A percentile compares a stretch with the other conserved stretches of the same genome.
Evolutionary conservation across 2,888 invertebrate genomes (phyloP).

Genomic region (Subacronicta megacephala): DNA sequence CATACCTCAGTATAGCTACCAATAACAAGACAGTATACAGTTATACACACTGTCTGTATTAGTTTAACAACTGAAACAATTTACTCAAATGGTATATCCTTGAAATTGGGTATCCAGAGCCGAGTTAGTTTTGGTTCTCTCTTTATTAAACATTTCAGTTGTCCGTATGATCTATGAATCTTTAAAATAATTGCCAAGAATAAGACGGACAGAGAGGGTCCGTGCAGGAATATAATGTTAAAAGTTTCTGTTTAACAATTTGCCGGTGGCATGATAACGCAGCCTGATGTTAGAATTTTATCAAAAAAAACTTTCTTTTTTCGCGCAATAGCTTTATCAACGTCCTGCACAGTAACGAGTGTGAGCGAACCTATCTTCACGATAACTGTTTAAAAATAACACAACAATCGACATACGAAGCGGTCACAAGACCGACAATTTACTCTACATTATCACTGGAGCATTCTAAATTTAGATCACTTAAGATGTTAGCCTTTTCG

Average conservation of each 20-base stretch:
- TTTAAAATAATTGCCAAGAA: conserved; percentile 28
- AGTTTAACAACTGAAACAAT: conserved; percentile 33
- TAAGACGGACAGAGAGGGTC: background rate
- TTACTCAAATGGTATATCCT: conserved; percentile 45
- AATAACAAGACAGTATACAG: background rate
- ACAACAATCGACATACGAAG: conserved; percentile 68
- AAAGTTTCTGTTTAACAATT: too few species aligned
- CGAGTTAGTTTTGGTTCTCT: conserved; percentile 21
- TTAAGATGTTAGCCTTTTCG: conserved; percentile 78
- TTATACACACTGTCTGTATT: too few species aligned
- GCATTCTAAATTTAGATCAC: conserved; percentile 82
- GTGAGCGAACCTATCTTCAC: conserved; percentile 43
- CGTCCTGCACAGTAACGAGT: conserved; percentile 11
- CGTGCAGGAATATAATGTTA: background rate
- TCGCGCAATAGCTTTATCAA: conserved; percentile 26
- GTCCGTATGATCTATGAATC: conserved; percentile 30
- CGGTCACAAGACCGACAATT: conserved; percentile 78
- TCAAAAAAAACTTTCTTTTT: conserved; percentile 37
- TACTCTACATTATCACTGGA: conserved; percentile 72
- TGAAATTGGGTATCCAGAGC: conserved; percentile 22
- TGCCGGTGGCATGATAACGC: background rate
- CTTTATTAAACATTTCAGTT: conserved; percentile 35
- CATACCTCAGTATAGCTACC: background rate
- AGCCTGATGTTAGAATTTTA: background rate
- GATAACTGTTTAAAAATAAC: conserved; percentile 77